A percentile compares a stretch with the other conserved stretches of the same genome.
Conservation (phyloP, 2,113 vertebrate species). For the Strigops habroptila region DNA sequence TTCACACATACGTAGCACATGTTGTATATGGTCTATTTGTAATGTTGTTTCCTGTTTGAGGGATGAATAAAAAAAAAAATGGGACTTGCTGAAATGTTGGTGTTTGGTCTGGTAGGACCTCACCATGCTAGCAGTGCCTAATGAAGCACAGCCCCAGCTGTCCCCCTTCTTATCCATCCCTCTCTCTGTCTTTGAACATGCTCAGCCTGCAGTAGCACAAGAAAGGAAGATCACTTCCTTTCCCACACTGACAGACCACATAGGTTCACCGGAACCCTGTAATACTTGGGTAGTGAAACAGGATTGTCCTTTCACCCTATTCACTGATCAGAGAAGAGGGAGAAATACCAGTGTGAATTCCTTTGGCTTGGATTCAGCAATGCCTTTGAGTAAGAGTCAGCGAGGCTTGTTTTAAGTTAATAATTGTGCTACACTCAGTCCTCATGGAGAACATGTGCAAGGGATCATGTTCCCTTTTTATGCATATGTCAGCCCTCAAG, state of each 20-base stretch:
- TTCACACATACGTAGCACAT: not conserved
- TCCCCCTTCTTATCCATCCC: not conserved
- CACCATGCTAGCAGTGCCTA: too few relatives aligned
- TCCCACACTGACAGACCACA: not conserved
- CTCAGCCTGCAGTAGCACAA: not conserved
- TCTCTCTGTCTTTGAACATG: not conserved
- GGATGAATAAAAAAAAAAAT: not conserved
- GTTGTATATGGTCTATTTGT: not conserved
- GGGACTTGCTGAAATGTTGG: not conserved
- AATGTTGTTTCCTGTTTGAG: not conserved
- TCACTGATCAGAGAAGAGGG: not conserved
- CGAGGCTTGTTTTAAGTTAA: slow-evolving; percentile 28
- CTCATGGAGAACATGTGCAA: slow-evolving; percentile 54
- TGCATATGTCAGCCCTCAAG: slow-evolving; percentile 21
- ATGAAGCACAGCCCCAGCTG: not conserved
- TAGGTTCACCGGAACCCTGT: not conserved
- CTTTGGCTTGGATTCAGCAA: slow-evolving; percentile 36
- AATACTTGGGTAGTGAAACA: not conserved
- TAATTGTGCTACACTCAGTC: not conserved
- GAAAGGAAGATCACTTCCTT: not conserved
- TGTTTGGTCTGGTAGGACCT: not conserved
- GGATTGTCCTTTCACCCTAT: not conserved
- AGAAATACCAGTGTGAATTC: slow-evolving; percentile 33
- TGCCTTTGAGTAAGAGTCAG: slow-evolving; percentile 29
- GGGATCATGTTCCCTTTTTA: slow-evolving; percentile 26